A percentile compares a stretch with the other conserved stretches of the same genome.
Evolutionary conservation across 2,797 vertebrate genomes (phyloP).

Genomic region (Lophius americanus): DNA sequence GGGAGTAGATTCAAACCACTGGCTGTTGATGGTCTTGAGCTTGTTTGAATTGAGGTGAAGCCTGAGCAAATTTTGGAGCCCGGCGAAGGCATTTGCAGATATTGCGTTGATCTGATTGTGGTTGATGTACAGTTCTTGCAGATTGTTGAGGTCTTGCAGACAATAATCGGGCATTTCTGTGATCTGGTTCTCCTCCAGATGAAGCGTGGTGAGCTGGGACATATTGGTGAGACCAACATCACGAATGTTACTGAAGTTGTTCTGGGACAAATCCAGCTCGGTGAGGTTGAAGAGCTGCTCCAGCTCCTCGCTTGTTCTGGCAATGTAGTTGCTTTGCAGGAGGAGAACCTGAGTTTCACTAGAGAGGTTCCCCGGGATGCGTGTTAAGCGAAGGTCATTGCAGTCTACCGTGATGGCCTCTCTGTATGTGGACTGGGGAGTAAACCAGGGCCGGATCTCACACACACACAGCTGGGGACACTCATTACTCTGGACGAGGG

Average conservation of each 20-base stretch:
- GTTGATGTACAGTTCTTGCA: constrained; percentile 98
- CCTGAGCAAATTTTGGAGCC: constrained; percentile 90
- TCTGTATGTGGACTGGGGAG: constrained; percentile 96
- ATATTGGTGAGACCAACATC: constrained; percentile 93
- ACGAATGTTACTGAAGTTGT: constrained; percentile 92
- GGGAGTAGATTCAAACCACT: constrained; percentile 95
- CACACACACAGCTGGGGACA: constrained; percentile 97
- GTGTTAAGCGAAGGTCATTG: constrained; percentile 93
- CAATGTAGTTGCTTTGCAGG: constrained; percentile 97
- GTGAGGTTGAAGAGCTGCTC: constrained; percentile 95
- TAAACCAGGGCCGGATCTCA: constrained; percentile 97
- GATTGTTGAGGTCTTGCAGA: constrained; percentile 91
- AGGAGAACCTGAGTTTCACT: constrained; percentile 96
- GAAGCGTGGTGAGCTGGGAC: constrained; percentile 94
- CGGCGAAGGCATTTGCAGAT: constrained; percentile 91
- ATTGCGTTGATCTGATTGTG: constrained; percentile 96
- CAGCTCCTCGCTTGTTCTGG: constrained; percentile 89
- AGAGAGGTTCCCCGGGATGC: constrained; percentile 93
- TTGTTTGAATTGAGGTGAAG: constrained; percentile 97
- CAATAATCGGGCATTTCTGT: constrained; percentile 93
- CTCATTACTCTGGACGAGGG: constrained; percentile 84
- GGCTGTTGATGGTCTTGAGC: constrained; percentile 90
- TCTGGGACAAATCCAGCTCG: constrained; percentile 96
- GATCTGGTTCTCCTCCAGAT: constrained; percentile 97
- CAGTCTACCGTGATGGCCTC: constrained; percentile 97